A percentile compares a stretch with the other conserved stretches of the same genome.
These are phyloP conservation scores for Drosophila picticornis DNA, from an alignment of 2,888 invertebrate genomes.

Conservation along the genomic window DNA sequence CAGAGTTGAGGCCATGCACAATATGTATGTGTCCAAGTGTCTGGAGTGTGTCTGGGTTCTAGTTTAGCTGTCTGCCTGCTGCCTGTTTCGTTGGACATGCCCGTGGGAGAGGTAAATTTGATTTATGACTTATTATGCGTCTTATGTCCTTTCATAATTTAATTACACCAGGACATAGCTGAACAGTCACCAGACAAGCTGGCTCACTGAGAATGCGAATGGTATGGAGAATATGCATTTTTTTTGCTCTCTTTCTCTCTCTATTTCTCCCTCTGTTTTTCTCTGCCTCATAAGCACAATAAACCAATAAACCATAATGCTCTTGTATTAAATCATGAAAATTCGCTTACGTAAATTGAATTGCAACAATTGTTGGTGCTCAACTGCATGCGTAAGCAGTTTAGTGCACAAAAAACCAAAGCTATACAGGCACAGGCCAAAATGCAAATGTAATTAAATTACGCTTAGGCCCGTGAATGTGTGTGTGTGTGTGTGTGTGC, in stretches of 20 bases:
- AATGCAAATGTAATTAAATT: conserved; percentile 76
- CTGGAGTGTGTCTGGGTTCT: conserved; percentile 37
- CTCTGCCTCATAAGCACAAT: conserved; percentile 33
- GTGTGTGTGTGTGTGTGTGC: conserved; percentile 8
- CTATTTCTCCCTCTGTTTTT: not conserved
- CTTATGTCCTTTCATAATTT: conserved; percentile 84
- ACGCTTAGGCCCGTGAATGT: conserved; percentile 55
- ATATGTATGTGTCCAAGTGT: conserved; percentile 18
- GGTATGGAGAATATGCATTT: conserved; percentile 37
- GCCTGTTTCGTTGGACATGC: conserved; percentile 33
- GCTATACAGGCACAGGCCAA: conserved; percentile 39
- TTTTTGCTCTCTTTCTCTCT: conserved; percentile 29
- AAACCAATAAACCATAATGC: conserved; percentile 57
- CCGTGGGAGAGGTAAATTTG: conserved; percentile 82
- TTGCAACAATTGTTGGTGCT: conserved; percentile 70
- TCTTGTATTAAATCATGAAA: conserved; percentile 77
- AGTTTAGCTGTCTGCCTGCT: conserved; percentile 41
- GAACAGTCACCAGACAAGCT: conserved; percentile 36
- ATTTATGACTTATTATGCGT: conserved; percentile 84
- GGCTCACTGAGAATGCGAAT: conserved; percentile 46
- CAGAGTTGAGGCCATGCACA: conserved; percentile 20
- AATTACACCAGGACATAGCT: conserved; percentile 78
- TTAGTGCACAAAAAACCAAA: conserved; percentile 65
- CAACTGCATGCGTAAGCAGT: conserved; percentile 55
- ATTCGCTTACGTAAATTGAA: conserved; percentile 77